These are phyloP conservation scores for Achatina immaculata DNA, from an alignment of 1,140 invertebrate species.

Conservation along the genomic window DNA sequence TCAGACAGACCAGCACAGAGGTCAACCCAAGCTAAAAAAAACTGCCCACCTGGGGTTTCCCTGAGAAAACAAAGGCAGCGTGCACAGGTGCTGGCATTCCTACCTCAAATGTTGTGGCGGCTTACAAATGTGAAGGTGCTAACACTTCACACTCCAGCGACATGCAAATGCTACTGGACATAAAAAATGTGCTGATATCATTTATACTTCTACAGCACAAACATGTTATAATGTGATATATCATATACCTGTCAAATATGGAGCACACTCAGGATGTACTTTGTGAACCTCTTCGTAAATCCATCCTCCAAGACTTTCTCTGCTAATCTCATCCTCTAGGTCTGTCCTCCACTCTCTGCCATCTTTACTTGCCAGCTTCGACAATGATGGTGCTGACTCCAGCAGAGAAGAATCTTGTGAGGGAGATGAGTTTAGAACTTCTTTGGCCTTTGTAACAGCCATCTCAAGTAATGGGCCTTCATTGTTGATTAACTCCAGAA, in stretches of 20 bases:
- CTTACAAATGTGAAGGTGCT: too few species aligned
- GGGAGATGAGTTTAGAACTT: background rate
- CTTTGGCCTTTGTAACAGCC: constrained; percentile 1
- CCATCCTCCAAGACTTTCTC: background rate
- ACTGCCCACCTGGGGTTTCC: too few species aligned
- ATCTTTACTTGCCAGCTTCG: background rate
- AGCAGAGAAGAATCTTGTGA: background rate
- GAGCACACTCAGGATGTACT: constrained; percentile 7
- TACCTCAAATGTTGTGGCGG: too few species aligned
- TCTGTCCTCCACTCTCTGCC: background rate
- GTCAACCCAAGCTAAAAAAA: too few species aligned
- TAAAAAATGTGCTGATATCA: too few species aligned
- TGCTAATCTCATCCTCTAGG: background rate
- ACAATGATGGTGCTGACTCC: background rate
- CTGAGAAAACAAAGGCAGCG: too few species aligned
- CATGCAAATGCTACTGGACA: too few species aligned
- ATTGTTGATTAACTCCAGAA: background rate
- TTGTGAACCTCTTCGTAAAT: background rate
- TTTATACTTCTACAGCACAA: too few species aligned
- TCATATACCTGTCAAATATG: constrained; percentile 14
- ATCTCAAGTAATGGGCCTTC: background rate
- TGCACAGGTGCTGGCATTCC: too few species aligned
- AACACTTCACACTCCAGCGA: too few species aligned
- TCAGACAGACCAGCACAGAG: too few species aligned
- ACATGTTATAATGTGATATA: too few species aligned